Evolutionary conservation across 2,113 vertebrate genomes (phyloP), one percentile per base, ranked within the genome.

Genomic region (Lamprologus tigripictilis): DNA sequence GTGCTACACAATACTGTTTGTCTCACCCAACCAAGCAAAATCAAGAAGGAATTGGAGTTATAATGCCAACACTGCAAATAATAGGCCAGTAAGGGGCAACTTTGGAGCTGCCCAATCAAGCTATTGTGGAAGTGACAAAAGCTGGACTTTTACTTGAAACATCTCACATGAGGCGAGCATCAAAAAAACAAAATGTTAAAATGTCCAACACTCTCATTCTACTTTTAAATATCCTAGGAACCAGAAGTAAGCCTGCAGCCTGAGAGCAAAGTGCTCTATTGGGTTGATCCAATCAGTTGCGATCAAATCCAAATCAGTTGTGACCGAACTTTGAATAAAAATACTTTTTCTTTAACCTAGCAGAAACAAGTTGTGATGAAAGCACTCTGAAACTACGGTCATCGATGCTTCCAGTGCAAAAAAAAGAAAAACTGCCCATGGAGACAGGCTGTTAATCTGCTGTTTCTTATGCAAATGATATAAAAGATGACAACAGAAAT

Each of bases 401-500:
- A 47, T 73, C 4, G 1, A 26, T 45, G 40, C 13, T 26, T 47
- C 8, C 68, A 11, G 68, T 10, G 21, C 68, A 28, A 28, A 68
- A 73, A 45, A 23, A 26, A 19, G 58, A 61, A 61, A 61, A 61
- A 63, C 21, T 45, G 68, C 68, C 40, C 6, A 16, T 45, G 40
- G 21, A 73, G 37, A 73, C 37, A 45, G 5, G 21, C 68, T 73
- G 68, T 73, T 73, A 45, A 73, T 42, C 37, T 73, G 21, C 68
- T 26, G 68, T 45, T 45, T 73, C 40, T 26, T 16, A 73, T 23
- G 21, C 21, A 26, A 45, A 73, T 28, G 3, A 47, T 9, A 76
- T 45, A 45, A 76, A 76, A 76, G 68, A 76, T 73, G 68, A 35
- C 40, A 76, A 45, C 23, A 28, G 68, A 76, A 76, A 47, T 17